phyloP scores from a whole-genome alignment of 2,888 invertebrate species.

The Tachina fera region DNA sequence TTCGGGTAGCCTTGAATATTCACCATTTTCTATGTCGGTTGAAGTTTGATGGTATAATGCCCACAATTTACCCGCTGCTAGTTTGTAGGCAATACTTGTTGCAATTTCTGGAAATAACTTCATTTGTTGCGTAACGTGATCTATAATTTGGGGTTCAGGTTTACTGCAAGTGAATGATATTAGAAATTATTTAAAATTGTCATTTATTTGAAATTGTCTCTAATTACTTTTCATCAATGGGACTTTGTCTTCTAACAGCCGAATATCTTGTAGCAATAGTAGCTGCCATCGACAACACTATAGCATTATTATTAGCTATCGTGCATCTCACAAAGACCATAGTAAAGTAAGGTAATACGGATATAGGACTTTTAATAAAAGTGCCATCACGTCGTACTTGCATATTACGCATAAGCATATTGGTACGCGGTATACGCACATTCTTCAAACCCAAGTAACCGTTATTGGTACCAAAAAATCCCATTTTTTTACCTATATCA shows the following conservation, averaged over 20 bases:
- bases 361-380: slow-evolving; percentile 90
- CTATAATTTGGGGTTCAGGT: slow-evolving; percentile 94
- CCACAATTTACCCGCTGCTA: slow-evolving; percentile 79
- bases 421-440: slow-evolving; percentile 92
- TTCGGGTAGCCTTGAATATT: slow-evolving; percentile 91
- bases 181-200: background rate
- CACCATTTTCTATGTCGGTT: slow-evolving; percentile 90
- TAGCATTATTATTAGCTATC: slow-evolving; percentile 88
- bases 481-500: slow-evolving; percentile 97
- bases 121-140: slow-evolving; percentile 96
- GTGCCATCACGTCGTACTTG: slow-evolving; percentile 96
- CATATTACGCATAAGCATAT: slow-evolving; percentile 96
- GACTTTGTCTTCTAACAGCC: slow-evolving; percentile 93
- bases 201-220: background rate
- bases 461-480: slow-evolving; percentile 95
- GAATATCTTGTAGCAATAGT: slow-evolving; percentile 96
- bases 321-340: slow-evolving; percentile 96
- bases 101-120: slow-evolving; percentile 94
- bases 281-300: slow-evolving; percentile 89
- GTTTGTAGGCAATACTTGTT: slow-evolving; percentile 89
- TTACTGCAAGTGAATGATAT: slow-evolving; percentile 84
- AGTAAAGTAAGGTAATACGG: slow-evolving; percentile 91
- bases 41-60: slow-evolving; percentile 89
- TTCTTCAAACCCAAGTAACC: slow-evolving; percentile 94
- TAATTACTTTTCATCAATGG: slow-evolving; percentile 88